Base-by-base conservation (phyloP, 2,113 vertebrate genomes). In the Sus scrofa region DNA sequence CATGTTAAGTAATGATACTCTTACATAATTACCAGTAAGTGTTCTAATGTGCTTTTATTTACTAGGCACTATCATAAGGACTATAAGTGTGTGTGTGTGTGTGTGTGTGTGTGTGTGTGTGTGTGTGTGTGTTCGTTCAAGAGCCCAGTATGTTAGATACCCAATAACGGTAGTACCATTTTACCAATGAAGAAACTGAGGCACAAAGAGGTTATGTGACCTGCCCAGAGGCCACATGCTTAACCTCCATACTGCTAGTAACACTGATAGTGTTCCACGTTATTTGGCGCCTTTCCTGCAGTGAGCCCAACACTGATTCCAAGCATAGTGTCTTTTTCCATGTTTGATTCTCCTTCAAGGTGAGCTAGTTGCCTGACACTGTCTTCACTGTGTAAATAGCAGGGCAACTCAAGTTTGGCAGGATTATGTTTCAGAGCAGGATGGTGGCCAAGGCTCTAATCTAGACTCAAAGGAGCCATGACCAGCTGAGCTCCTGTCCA, bases 111-210 rank as follows among this genome's bases (percentile, higher is more conserved):
- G 16, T 16, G 18, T 18, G 15, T 26, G 13, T 79, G 56, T 79
- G 63, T 19, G 10, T 16, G 12, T 52, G 26, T 44, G n/a, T 58
- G 9, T 63, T 11, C 68, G n/a, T 54, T 34, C 32, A 77, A 88
- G 37, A 85, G 63, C 34, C 44, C n/a, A 85, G 1, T 60, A 91
- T 30, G 27, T 62, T 85, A n/a, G 10, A 32, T 60, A 34, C 60
- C 44, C 44, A 44, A 44, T 44, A 44, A 44, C 8, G 8, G 44
- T 74, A 79, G 52, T 54, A 26, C 67, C 63, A 56, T 75, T 94
- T 96, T 94, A 73, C 15, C 89, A 82, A 91, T 82, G 30, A 92
- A 6, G 70, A 58, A 95, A 81, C 37, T 94, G 65, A 92, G 75
- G 60, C 58, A 71, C 12, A 73, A 56, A 70, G 34, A 56, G 13